Conservation (phyloP, 30 jellyfish, hydroid and myxozoan species). For the Rhopilema esculentum region DNA sequence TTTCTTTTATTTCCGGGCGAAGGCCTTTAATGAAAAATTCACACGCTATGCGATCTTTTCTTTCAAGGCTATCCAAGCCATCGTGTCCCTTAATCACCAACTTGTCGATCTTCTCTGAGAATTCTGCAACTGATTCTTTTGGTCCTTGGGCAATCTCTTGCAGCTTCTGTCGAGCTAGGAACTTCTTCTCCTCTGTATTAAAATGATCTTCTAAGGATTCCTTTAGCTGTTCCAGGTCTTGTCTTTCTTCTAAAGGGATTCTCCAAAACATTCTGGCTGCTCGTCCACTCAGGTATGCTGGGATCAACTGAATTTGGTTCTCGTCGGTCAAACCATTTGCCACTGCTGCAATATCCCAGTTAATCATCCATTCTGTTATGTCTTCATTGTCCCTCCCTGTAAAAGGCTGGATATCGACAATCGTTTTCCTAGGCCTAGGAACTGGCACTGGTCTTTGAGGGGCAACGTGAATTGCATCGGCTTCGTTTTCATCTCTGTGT, state of each 20-base stretch:
- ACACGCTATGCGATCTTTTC: too few species aligned
- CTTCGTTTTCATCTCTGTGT: too few species aligned
- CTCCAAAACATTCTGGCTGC: constrained; percentile 73
- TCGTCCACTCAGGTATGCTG: constrained; percentile 63
- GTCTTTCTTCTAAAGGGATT: too few species aligned
- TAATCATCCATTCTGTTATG: constrained; percentile 60
- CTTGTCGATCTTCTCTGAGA: constrained; percentile 53
- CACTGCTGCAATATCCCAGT: too few species aligned
- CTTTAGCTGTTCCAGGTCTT: too few species aligned
- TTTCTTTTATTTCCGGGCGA: constrained; percentile 47
- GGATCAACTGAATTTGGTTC: constrained; percentile 33
- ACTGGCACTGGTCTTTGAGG: too few species aligned
- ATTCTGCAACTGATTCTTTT: constrained; percentile 54
- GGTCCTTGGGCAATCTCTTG: constrained; percentile 53
- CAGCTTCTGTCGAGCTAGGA: constrained; percentile 46
- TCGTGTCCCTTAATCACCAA: too few species aligned
- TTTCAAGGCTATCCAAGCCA: too few species aligned
- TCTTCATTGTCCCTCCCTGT: constrained; percentile 53
- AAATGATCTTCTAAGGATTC: constrained; percentile 44
- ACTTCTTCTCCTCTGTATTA: constrained; percentile 43
- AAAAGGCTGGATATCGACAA: constrained; percentile 42
- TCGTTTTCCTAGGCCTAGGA: constrained; percentile 31
- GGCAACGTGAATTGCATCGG: too few species aligned
- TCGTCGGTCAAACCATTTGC: constrained; percentile 22
- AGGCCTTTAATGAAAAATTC: constrained; percentile 56